Evolutionary conservation across 2,888 invertebrate genomes (phyloP), one percentile per base, ranked within the genome.

Genomic region (Camponotus fellah): DNA sequence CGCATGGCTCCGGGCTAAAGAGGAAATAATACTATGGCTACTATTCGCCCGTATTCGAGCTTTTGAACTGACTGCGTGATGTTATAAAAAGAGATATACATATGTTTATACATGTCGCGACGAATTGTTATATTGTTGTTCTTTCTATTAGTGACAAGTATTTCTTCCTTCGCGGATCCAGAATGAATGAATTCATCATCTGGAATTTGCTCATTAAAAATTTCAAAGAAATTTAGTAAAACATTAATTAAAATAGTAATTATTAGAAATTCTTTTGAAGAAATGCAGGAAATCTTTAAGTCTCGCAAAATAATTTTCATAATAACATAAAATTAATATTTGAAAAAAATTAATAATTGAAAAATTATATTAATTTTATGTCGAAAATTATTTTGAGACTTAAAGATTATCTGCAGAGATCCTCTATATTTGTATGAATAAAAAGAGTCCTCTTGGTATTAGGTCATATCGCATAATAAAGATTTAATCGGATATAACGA

Each of bases 1-100:
- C 82, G 82, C 58, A 34, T 86, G 32, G 82, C 85, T 74, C 26
- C 66, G 21, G 85, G 85, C 83, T 77, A 80, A 62, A 80, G 60
- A 75, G 75, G 74, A 64, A 82, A 80, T 75, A 60, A 79, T 60
- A 34, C 37, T 17, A n/a, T 34, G 65, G 43, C 37, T 68, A 68
- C 37, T 68, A 68, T 40, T 43, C 68, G 12, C 5, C 32, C 49
- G 37, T 82, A 53, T 53, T n/a, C 46, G 53, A 43, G 72, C 43
- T 65, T 60, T 56, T 49, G 56, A 77, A 83, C 74, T 66, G 83
- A 58, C 46, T 64, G 34, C 40, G 49, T 32, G 49, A 83, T 62
- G 37, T 77, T 32, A 49, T 69, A 40, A 14, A 79, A 69, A 79
- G 53, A 76, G 34, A n/a, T 79, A 43, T 21, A 17, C 26, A 26